Conservation (phyloP, 2,888 invertebrate genomes). For the Protodeltote pygarga region DNA sequence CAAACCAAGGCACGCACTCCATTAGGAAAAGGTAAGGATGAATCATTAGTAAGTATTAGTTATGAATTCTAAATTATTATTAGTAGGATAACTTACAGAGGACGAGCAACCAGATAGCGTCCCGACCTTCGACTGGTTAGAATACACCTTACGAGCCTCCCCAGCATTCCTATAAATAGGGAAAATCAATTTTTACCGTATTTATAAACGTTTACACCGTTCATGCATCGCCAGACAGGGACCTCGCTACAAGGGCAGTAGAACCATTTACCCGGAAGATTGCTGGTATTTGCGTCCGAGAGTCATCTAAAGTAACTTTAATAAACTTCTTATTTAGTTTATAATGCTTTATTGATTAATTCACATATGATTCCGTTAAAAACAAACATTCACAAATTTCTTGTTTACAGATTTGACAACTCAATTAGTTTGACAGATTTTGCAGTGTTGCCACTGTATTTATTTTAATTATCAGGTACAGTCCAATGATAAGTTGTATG, state of each 20-base stretch:
- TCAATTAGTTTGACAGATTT: slow-evolving; percentile 16
- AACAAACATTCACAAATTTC: slow-evolving; percentile 50
- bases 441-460: slow-evolving; percentile 25
- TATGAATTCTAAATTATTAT: slow-evolving; percentile 32
- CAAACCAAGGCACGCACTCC: slow-evolving; percentile 49
- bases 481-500: not conserved
- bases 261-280: slow-evolving; percentile 83
- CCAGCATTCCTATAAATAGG: slow-evolving; percentile 87
- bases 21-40: slow-evolving; percentile 47
- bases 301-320: slow-evolving; percentile 74
- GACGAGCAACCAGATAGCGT: slow-evolving; percentile 90
- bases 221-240: slow-evolving; percentile 76
- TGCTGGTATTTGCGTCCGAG: slow-evolving; percentile 84
- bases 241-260: slow-evolving; percentile 64
- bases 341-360: slow-evolving; percentile 47
- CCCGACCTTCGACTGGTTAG: slow-evolving; percentile 88
- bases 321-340: slow-evolving; percentile 51
- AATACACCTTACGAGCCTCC: slow-evolving; percentile 83
- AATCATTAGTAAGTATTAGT: slow-evolving; percentile 42
- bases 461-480: not conserved
- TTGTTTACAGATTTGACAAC: slow-evolving; percentile 56
- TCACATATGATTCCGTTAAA: slow-evolving; percentile 60
- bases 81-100: slow-evolving; percentile 84
- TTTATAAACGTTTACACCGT: slow-evolving; percentile 67
- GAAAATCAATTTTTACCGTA: slow-evolving; percentile 80